Evolutionary conservation across 2,888 invertebrate genomes (phyloP).

Genomic region (Hipparchia semele): DNA sequence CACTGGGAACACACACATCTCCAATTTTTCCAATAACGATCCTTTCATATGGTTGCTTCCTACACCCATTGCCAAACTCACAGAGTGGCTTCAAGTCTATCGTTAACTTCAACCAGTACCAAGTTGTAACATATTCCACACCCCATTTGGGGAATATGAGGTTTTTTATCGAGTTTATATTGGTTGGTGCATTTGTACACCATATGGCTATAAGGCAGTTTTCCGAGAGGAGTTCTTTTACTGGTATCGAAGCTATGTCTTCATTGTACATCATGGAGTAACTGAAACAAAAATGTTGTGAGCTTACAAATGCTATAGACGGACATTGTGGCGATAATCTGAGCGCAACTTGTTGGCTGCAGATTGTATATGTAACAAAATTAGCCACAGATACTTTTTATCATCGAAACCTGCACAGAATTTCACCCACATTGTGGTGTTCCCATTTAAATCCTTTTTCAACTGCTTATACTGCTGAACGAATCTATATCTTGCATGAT

Average conservation of each 20-base stretch:
- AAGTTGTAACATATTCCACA: conserved; percentile 86
- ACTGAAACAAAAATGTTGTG: conserved; percentile 64
- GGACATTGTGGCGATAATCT: too few species aligned
- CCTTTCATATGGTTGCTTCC: conserved; percentile 95
- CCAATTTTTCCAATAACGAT: conserved; percentile 79
- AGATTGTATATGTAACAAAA: too few species aligned
- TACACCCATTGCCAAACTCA: conserved; percentile 84
- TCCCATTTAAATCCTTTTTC: not conserved
- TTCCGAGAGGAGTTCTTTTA: conserved; percentile 83
- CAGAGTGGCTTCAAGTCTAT: conserved; percentile 86
- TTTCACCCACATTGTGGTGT: too few species aligned
- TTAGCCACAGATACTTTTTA: too few species aligned
- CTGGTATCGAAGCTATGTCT: conserved; percentile 87
- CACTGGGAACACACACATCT: conserved; percentile 62
- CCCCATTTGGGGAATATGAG: conserved; percentile 92
- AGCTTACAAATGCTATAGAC: too few species aligned
- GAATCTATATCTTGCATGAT: too few species aligned
- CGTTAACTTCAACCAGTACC: conserved; percentile 96
- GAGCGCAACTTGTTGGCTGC: too few species aligned
- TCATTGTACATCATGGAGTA: conserved; percentile 92
- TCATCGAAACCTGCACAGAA: too few species aligned
- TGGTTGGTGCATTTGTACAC: conserved; percentile 94
- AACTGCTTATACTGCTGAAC: too few species aligned
- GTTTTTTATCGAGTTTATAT: conserved; percentile 86
- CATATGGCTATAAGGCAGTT: conserved; percentile 91